Conservation (phyloP, 2,113 vertebrate species). For the Pygathrix nemaeus region DNA sequence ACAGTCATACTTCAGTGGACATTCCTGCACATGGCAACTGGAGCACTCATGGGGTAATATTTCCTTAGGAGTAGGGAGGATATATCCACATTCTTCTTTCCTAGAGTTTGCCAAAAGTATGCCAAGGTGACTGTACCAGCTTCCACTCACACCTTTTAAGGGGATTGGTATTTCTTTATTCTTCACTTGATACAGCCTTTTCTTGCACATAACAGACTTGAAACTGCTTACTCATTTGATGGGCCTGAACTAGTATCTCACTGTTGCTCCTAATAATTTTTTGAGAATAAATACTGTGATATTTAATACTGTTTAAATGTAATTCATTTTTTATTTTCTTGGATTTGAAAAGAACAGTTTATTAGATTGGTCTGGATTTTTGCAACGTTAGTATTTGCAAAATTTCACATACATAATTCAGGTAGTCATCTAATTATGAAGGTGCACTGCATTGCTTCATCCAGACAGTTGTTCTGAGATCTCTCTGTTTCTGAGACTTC, state of each 20-base stretch:
- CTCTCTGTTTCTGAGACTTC: neutral
- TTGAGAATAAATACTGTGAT: neutral
- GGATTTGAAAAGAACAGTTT: neutral
- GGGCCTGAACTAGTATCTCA: neutral
- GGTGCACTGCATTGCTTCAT: neutral
- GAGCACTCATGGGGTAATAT: no score
- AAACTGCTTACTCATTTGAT: neutral
- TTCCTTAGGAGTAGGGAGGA: neutral
- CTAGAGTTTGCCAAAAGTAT: neutral
- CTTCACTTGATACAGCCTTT: neutral
- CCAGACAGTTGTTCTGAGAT: neutral
- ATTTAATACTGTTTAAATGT: neutral
- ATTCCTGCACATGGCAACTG: accelerated
- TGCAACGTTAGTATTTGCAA: neutral
- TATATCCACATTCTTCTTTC: neutral
- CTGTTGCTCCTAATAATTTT: neutral
- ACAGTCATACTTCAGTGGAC: neutral
- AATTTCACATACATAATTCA: neutral
- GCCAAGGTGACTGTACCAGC: no score
- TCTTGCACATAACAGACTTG: neutral
- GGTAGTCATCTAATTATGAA: neutral
- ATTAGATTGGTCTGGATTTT: neutral
- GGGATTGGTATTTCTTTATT: neutral
- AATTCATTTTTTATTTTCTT: neutral
- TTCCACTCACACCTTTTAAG: neutral